These are phyloP conservation scores for Corvus moneduloides DNA, from an alignment of 2,113 vertebrate species.

Conservation along the genomic window DNA sequence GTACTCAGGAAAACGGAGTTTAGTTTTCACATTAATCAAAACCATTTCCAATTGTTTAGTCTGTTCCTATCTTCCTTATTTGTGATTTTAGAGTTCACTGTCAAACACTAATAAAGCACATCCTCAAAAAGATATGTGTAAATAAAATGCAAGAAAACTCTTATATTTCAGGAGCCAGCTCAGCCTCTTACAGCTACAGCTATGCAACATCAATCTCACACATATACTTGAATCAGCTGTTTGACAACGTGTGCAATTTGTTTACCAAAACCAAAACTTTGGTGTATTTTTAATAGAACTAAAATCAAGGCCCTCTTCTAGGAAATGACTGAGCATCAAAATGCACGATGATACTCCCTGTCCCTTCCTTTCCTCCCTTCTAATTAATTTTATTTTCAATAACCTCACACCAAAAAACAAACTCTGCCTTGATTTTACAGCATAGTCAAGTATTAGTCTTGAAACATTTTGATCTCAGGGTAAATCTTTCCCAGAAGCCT, in stretches of 20 bases:
- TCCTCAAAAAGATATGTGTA: background rate
- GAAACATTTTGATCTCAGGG: background rate
- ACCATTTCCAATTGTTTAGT: background rate
- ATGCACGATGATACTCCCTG: background rate
- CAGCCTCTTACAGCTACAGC: background rate
- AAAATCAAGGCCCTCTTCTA: background rate
- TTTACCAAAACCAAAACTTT: background rate
- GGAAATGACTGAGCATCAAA: background rate
- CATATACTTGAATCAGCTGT: background rate
- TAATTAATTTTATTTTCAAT: background rate
- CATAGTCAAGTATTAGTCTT: background rate
- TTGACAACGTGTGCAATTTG: background rate
- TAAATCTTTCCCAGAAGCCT: background rate
- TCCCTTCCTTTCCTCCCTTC: background rate
- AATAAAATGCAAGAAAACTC: background rate
- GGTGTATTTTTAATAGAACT: background rate
- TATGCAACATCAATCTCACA: background rate
- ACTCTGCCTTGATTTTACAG: background rate
- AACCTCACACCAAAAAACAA: background rate
- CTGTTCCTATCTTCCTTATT: background rate
- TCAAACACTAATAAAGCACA: background rate
- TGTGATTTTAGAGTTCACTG: background rate
- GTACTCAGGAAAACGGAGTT: background rate
- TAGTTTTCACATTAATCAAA: background rate
- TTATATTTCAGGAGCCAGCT: background rate